These are phyloP conservation scores for Campoletis raptor DNA, from an alignment of 2,888 invertebrate genomes.

Conservation along the genomic window DNA sequence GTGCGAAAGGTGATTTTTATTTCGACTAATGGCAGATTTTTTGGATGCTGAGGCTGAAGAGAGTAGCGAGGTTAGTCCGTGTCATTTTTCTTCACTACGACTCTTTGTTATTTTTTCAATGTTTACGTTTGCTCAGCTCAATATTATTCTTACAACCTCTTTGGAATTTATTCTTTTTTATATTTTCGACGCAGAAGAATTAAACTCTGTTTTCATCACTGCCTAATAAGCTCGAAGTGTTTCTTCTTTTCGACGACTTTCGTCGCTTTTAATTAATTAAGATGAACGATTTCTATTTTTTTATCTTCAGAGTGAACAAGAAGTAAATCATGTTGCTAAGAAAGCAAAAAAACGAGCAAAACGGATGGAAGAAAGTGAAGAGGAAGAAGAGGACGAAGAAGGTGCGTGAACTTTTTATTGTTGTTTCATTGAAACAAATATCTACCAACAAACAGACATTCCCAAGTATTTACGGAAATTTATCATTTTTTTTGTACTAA, in stretches of 20 bases:
- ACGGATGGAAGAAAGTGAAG: conserved; percentile 92
- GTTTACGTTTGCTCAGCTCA: neutral
- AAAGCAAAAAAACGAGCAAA: conserved; percentile 91
- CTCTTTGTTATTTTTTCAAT: neutral
- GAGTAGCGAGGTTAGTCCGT: conserved; percentile 73
- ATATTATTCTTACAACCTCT: neutral
- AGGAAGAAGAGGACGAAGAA: neutral
- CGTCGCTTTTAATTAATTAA: neutral
- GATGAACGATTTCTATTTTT: neutral
- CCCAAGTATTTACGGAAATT: too few relatives aligned
- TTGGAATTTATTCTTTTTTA: neutral
- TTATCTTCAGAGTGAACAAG: conserved; percentile 88
- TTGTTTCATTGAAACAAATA: neutral
- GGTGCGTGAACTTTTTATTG: neutral
- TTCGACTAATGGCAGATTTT: conserved; percentile 70
- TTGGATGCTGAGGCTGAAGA: conserved; percentile 77
- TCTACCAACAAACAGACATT: neutral
- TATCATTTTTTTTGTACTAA: too few relatives aligned
- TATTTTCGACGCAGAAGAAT: neutral
- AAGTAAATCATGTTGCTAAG: conserved; percentile 86
- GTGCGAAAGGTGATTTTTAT: neutral
- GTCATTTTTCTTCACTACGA: neutral
- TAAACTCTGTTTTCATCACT: neutral
- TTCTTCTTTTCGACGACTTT: neutral
- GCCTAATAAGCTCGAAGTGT: neutral